Evolutionary conservation across 2,888 invertebrate genomes (phyloP), one percentile per base, ranked within the genome.

Genomic region (Diogma glabrata): DNA sequence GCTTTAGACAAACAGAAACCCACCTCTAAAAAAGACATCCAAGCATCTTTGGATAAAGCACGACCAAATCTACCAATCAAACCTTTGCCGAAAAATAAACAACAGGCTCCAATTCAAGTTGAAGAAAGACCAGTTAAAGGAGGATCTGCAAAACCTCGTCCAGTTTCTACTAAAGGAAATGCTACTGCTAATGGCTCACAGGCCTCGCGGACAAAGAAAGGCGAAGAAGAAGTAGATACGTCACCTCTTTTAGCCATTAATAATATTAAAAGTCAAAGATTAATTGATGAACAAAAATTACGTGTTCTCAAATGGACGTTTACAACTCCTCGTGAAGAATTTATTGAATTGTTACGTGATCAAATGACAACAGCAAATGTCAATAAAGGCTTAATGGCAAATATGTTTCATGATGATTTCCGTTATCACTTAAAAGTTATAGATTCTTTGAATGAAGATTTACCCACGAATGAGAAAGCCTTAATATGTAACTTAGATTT

Each of bases 251-350:
- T 95, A 45, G 82, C 84, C 1, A 76, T 81, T 16, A 92, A 91
- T 63, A 89, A 85, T 63, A 75, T 88, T 48, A 97, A 97, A 68
- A 88, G 91, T 65, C 93, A 94, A 66, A 77, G 99, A 50, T 79
- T 90, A 45, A 84, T 91, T 47, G 97, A 99, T 63, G 97, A 99
- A 66, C 91, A 90, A 61, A 89, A 89, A 67, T 74, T 96, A 52
- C 92, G 92, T 73, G 83, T 87, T 5, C 72, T 96, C 17, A 93
- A 91, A 67, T 96, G 96, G 96, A 92, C 94, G 66, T 97, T 97
- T 63, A 85, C 89, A 0, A 81, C 87, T 1, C 95, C 97, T 0
- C 77, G 93, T 22, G 87, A 88, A 60, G 97, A 99, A 64, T 97
- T 95, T 72, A 87, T 92, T 12, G 91, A 93, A 16, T 79, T 95